A percentile compares a stretch with the other conserved stretches of the same genome.
These are phyloP conservation scores for Macrochelys suwanniensis DNA, from an alignment of 2,797 vertebrate species.

Conservation along the genomic window DNA sequence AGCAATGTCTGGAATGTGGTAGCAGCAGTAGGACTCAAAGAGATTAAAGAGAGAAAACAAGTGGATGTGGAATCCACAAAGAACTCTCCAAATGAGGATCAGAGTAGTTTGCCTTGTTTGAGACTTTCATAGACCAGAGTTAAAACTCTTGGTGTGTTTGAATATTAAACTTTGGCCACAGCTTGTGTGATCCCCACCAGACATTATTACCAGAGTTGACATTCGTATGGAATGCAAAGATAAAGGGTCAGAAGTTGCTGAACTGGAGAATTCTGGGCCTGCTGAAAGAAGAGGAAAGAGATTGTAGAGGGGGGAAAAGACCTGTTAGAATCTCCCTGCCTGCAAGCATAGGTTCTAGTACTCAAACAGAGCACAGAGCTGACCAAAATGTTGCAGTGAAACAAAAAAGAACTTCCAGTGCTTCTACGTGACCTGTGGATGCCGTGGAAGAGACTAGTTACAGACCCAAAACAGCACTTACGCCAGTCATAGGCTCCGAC, in stretches of 20 bases:
- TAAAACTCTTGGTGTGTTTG: not conserved
- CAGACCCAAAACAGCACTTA: not conserved
- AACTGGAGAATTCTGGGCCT: not conserved
- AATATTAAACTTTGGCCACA: not conserved
- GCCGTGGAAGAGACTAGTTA: not conserved
- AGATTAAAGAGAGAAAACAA: not conserved
- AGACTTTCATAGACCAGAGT: not conserved
- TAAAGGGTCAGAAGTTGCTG: not conserved
- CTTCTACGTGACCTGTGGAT: not conserved
- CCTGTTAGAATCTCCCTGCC: not conserved
- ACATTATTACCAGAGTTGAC: not conserved
- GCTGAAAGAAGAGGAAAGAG: not conserved
- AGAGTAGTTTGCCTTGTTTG: not conserved
- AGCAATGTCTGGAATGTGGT: not conserved
- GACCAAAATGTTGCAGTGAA: not conserved
- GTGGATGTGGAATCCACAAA: not conserved
- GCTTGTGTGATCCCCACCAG: not conserved
- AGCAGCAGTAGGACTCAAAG: not conserved
- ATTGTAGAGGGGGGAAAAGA: not conserved
- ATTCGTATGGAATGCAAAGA: not conserved
- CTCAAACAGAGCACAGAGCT: not conserved
- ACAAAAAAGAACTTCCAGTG: not conserved
- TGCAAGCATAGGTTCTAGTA: not conserved
- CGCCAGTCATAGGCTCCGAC: too few species aligned
- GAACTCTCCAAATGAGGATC: not conserved